These are phyloP conservation scores for Blera fallax DNA, from an alignment of 2,888 invertebrate species.

Conservation along the genomic window DNA sequence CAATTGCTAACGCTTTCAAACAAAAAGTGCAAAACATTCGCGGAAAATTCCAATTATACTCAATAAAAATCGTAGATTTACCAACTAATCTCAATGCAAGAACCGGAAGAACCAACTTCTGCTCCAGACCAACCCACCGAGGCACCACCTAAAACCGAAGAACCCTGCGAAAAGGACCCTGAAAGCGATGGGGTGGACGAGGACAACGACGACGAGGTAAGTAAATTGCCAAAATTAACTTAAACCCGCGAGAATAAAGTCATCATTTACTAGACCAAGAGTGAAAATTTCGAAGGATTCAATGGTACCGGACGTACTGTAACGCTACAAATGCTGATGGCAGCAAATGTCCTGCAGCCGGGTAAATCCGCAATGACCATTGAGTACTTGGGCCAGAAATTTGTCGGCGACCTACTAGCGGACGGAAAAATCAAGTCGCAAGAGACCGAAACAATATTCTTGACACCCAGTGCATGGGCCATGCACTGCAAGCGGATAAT, in stretches of 20 bases:
- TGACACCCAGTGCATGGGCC: constrained; percentile 96
- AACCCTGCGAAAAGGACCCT: constrained; percentile 81
- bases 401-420: constrained; percentile 91
- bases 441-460: constrained; percentile 93
- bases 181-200: constrained; percentile 84
- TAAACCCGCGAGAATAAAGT: constrained; percentile 39
- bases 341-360: constrained; percentile 91
- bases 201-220: constrained; percentile 84
- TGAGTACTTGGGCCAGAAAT: constrained; percentile 95
- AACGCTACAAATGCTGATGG: constrained; percentile 92
- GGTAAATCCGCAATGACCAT: constrained; percentile 93
- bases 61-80: constrained; percentile 27
- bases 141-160: constrained; percentile 50
- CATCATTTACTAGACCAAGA: constrained; percentile 73
- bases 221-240: constrained; percentile 45
- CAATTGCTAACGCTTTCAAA: constrained; percentile 69
- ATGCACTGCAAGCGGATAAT: constrained; percentile 95
- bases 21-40: constrained; percentile 63
- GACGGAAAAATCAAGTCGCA: constrained; percentile 95
- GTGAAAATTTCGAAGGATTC: constrained; percentile 80
- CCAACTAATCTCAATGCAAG: constrained; percentile 57
- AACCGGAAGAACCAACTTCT: constrained; percentile 58
- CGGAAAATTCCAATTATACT: constrained; percentile 45
- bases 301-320: constrained; percentile 86
- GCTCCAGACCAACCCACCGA: constrained; percentile 41